Conservation (phyloP, 2,113 vertebrate species). For the Silurus asotus region DNA sequence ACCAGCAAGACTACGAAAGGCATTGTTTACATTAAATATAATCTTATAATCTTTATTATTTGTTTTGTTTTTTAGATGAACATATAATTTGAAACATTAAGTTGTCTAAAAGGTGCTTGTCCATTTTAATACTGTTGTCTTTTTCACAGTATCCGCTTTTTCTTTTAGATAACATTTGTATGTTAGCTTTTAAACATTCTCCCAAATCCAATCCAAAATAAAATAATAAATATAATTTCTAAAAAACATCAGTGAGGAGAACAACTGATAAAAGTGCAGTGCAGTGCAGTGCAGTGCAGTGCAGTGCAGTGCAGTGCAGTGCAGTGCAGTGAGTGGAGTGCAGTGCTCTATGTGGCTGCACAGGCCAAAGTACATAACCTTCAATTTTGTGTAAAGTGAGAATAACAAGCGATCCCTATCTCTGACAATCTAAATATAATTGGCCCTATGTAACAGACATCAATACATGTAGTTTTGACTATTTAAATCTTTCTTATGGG, state of each 20-base stretch:
- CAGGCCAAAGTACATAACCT: conserved; percentile 5
- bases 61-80: not conserved
- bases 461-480: not conserved
- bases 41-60: not conserved
- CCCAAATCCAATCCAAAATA: not conserved
- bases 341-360: not conserved
- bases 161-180: not conserved
- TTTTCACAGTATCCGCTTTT: not conserved
- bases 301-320: not conserved
- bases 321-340: no score
- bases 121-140: not conserved
- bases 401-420: not conserved
- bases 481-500: not conserved
- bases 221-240: not conserved
- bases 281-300: not conserved
- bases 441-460: not conserved
- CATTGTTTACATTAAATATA: no score
- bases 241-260: conserved; percentile 34
- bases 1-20: no score
- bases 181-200: not conserved
- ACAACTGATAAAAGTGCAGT: not conserved
- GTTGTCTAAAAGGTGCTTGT: not conserved
- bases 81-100: not conserved
- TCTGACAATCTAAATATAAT: conserved; percentile 32
- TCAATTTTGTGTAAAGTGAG: conserved; percentile 22